phyloP scores from a whole-genome alignment of 1,140 invertebrate species.

The Magallana gigas region DNA sequence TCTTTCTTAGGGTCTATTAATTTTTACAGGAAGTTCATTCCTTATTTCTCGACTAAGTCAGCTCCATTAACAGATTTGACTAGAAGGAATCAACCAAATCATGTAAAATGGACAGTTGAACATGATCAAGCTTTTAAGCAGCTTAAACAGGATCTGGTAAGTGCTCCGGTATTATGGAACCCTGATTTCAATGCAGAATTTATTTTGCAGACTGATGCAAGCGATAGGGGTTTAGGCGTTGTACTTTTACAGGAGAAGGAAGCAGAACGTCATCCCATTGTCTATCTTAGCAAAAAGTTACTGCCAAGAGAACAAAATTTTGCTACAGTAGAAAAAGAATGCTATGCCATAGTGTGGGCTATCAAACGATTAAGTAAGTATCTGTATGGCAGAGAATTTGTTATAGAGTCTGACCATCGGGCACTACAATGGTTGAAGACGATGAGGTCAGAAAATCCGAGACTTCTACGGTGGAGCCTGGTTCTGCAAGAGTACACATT shows the following conservation, averaged over 20 bases:
- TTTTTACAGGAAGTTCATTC: constrained; percentile 52
- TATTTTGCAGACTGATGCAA: constrained; percentile 64
- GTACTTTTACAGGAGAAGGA: not conserved
- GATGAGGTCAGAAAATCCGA: constrained; percentile 12
- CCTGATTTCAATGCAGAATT: constrained; percentile 42
- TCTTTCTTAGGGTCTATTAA: constrained; percentile 58
- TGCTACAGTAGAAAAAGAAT: constrained; percentile 40
- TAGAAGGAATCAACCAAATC: constrained; percentile 33
- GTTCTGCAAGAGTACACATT: constrained; percentile 19
- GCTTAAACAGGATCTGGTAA: constrained; percentile 38
- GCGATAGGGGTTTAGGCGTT: not conserved
- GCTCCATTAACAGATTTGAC: constrained; percentile 67
- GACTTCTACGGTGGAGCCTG: constrained; percentile 19
- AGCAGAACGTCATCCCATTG: not conserved
- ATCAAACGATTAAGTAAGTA: not conserved
- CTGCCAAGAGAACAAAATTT: not conserved
- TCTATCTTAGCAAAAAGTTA: constrained; percentile 22
- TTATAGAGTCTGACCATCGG: constrained; percentile 38
- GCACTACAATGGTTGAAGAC: constrained; percentile 1
- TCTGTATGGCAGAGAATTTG: not conserved
- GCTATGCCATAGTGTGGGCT: constrained; percentile 25
- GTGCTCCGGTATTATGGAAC: constrained; percentile 52
- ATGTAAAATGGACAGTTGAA: not conserved
- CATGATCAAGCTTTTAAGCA: constrained; percentile 45
- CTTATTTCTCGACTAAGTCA: not conserved